Base-by-base conservation (phyloP, 2,113 vertebrate genomes). In the Tupaia chinensis region DNA sequence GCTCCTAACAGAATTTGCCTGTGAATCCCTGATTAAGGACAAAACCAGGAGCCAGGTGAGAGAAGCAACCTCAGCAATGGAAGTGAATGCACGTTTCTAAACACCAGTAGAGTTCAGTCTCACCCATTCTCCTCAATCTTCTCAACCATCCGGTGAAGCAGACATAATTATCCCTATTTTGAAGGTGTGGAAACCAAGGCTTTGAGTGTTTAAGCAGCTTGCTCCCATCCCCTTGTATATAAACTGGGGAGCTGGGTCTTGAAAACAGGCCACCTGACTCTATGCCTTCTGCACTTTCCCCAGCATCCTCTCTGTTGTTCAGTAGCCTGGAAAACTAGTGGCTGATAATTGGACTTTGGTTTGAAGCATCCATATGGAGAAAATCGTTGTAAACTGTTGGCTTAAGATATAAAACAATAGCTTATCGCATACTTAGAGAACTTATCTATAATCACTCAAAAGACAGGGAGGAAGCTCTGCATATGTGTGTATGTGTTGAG, bases 141-240 rank as follows among this genome's bases (percentile, higher is more conserved):
- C 80, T 53, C 19, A 17, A 3, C 14, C n/a, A 23, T 20, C 29
- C 15, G 27, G 3, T 19, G 56, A 74, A 66, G 54, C 29, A 15
- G 60, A 68, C 76, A 20, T 60, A 29, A 17, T 58, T 44, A 14
- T 83, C 11, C 11, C 76, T 16, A 32, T 85, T 90, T 88, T 86
- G 86, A 60, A 96, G 87, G 89, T 63, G 65, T 87, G 74, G 63
- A 83, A 74, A 86, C 44, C 0, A 13, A 93, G 89, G 78, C 93
- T 87, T 56, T 69, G 87, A 1, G 63, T n/a, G 14, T 54, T 73
- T 16, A 65, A 97, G 34, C 11, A 73, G 54, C 61, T 83, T 73
- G 34, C 60, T 82, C 22, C 54, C 8, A 16, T 20, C n/a, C 27
- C 54, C 17, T 73, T 22, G 9, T 2, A 12, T 29, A 15, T 16